These are phyloP conservation scores for Desmophyllum pertusum DNA, from an alignment of 92 coral and sea anemone genomes.

Conservation along the genomic window DNA sequence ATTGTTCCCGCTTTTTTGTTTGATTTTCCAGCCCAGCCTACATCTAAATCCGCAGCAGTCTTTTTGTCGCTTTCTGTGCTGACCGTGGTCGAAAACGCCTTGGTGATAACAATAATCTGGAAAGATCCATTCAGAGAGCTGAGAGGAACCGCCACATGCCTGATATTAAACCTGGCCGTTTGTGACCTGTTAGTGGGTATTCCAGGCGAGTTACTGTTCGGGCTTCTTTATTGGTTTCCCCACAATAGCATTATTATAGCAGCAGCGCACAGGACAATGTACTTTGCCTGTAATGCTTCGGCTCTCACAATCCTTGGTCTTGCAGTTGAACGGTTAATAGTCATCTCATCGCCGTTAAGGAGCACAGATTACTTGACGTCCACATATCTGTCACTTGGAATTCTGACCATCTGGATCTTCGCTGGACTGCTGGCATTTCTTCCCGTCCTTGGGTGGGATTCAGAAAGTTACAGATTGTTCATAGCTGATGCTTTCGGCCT, in stretches of 20 bases:
- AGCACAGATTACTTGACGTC: not conserved
- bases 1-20: not conserved
- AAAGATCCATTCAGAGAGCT: constrained; percentile 25
- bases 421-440: not conserved
- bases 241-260: not conserved
- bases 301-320: not conserved
- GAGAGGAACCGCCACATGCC: not conserved
- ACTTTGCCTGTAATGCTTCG: not conserved
- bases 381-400: not conserved
- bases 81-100: not conserved
- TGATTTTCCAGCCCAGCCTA: not conserved
- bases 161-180: constrained; percentile 19
- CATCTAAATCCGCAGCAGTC: not conserved
- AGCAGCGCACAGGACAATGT: not conserved
- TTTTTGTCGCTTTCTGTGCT: not conserved
- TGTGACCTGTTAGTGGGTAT: constrained; percentile 9
- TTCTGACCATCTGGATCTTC: not conserved
- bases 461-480: not conserved
- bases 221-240: not conserved
- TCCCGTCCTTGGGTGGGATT: not conserved
- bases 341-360: not conserved
- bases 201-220: constrained; percentile 18
- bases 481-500: not conserved
- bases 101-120: constrained; percentile 12
- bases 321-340: constrained; percentile 9